Evolutionary conservation across 2,113 vertebrate species (phyloP).

Genomic region (Excalfactoria chinensis): DNA sequence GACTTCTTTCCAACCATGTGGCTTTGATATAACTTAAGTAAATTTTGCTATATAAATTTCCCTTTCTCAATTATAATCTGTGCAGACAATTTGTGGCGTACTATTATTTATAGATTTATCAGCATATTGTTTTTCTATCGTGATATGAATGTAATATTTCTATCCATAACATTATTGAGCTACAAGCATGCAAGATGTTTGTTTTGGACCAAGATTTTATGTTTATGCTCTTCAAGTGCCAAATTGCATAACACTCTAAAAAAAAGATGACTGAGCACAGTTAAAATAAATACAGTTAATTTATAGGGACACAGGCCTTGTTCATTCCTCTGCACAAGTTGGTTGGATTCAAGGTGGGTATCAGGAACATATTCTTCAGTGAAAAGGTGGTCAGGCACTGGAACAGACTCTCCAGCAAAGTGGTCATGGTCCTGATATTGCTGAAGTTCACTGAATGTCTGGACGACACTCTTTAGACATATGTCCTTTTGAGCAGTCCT

Average conservation of each 20-base stretch:
- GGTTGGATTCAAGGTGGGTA: no score
- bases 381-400: no score
- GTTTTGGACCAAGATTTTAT: not conserved
- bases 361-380: no score
- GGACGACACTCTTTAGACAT: no score
- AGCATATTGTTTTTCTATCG: not conserved
- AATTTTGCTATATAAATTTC: not conserved
- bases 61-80: not conserved
- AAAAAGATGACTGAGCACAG: not conserved
- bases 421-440: no score
- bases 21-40: not conserved
- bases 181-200: not conserved
- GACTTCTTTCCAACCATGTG: not conserved
- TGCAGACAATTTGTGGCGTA: not conserved
- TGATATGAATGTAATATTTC: not conserved
- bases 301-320: not conserved
- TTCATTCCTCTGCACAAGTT: not conserved
- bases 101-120: not conserved
- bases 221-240: not conserved
- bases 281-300: not conserved
- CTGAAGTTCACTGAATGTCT: no score
- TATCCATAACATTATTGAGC: not conserved
- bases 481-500: no score
- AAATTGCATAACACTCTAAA: not conserved
- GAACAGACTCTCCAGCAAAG: no score